phyloP scores from a whole-genome alignment of 2,797 vertebrate genomes.

The Peromyscus melanophrys region DNA sequence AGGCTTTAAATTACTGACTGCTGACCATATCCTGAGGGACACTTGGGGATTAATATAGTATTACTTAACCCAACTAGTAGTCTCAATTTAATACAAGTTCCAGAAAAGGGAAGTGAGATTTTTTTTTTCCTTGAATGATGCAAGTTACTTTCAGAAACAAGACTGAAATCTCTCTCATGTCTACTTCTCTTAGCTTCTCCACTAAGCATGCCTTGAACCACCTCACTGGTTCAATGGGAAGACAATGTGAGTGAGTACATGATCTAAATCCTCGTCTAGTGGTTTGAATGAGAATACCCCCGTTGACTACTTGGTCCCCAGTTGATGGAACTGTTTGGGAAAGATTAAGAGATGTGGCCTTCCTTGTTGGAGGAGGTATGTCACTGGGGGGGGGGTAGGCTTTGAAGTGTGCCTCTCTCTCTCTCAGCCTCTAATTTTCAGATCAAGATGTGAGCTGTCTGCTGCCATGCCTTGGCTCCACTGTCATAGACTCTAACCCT shows the following conservation, averaged over 20 bases:
- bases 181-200: not conserved
- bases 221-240: not conserved
- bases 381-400: not conserved
- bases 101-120: not conserved
- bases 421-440: not conserved
- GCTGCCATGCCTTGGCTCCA: not conserved
- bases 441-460: not conserved
- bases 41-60: not conserved
- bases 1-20: not conserved
- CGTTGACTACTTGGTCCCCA: not conserved
- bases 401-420: not conserved
- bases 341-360: not conserved
- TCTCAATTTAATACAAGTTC: conserved; percentile 35
- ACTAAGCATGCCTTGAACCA: not conserved
- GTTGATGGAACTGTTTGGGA: not conserved
- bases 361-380: not conserved
- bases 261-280: not conserved
- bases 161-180: not conserved
- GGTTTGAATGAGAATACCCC: not conserved
- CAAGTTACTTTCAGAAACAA: not conserved
- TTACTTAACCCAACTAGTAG: not conserved
- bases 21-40: not conserved
- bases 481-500: not conserved
- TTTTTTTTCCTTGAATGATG: not conserved
- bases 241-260: too few species aligned